Evolutionary conservation across 2,888 invertebrate genomes (phyloP).

Genomic region (Drosophila monieri): DNA sequence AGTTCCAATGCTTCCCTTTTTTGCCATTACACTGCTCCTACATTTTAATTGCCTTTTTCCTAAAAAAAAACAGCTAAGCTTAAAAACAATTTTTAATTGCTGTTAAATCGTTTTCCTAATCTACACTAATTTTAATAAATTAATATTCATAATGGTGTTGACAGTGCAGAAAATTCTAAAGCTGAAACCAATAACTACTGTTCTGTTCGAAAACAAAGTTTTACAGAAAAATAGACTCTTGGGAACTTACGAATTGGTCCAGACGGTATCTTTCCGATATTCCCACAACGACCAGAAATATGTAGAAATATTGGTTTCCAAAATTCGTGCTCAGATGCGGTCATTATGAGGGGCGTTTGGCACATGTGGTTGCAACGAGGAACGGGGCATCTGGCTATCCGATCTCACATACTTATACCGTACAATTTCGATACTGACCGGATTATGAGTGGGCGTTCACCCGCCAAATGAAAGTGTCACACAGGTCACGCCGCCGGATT

Average conservation of each 20-base stretch:
- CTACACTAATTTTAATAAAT: neutral
- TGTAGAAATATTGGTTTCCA: neutral
- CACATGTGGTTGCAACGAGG: constrained; percentile 46
- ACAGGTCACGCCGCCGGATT: constrained; percentile 43
- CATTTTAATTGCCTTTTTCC: neutral
- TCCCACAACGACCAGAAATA: constrained; percentile 4
- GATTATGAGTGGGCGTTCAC: constrained; percentile 76
- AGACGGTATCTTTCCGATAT: neutral
- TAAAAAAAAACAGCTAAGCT: neutral
- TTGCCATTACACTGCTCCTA: constrained; percentile 4
- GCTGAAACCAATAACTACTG: too few species aligned
- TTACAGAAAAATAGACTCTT: neutral
- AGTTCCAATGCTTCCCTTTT: constrained; percentile 12
- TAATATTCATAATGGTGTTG: neutral
- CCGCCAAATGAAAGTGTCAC: constrained; percentile 72
- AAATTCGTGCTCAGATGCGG: constrained; percentile 30
- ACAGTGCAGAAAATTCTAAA: neutral
- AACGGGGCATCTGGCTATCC: constrained; percentile 63
- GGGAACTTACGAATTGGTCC: constrained; percentile 20
- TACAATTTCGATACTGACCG: constrained; percentile 50
- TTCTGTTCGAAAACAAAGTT: neutral
- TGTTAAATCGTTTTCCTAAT: neutral
- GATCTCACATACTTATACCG: constrained; percentile 44
- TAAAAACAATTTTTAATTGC: neutral
- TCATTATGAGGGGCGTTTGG: constrained; percentile 75